A percentile compares a stretch with the other conserved stretches of the same genome.
Evolutionary conservation across 2,888 invertebrate genomes (phyloP).

Genomic region (Resseliella maxima): DNA sequence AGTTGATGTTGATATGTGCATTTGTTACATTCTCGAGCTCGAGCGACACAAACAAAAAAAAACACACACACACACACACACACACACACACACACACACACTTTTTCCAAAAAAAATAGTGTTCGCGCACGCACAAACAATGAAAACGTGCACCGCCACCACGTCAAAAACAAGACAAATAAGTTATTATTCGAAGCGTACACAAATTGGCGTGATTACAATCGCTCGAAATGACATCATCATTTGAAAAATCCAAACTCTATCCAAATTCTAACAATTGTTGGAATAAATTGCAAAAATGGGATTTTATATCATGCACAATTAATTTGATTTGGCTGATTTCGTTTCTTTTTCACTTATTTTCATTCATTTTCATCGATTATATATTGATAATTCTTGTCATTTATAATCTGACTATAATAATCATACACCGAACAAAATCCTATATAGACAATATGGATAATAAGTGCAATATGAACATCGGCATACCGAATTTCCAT

Average conservation of each 20-base stretch:
- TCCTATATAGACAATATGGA: background rate
- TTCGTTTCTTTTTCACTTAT: background rate
- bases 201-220: constrained; percentile 41
- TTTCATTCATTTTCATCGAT: background rate
- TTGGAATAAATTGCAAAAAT: constrained; percentile 26
- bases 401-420: constrained; percentile 29
- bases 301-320: constrained; percentile 43
- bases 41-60: background rate
- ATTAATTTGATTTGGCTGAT: background rate
- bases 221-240: constrained; percentile 16
- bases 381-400: constrained; percentile 37
- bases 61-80: background rate
- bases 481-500: background rate
- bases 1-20: constrained; percentile 44
- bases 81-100: no score
- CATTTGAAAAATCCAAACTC: constrained; percentile 11
- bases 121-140: background rate
- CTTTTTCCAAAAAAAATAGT: no score
- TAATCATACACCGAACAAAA: background rate
- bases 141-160: background rate
- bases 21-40: constrained; percentile 35
- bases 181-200: background rate
- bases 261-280: background rate
- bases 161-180: background rate
- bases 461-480: background rate